Base-by-base conservation (phyloP, 2,888 invertebrate species). In the Papilio protenor region DNA sequence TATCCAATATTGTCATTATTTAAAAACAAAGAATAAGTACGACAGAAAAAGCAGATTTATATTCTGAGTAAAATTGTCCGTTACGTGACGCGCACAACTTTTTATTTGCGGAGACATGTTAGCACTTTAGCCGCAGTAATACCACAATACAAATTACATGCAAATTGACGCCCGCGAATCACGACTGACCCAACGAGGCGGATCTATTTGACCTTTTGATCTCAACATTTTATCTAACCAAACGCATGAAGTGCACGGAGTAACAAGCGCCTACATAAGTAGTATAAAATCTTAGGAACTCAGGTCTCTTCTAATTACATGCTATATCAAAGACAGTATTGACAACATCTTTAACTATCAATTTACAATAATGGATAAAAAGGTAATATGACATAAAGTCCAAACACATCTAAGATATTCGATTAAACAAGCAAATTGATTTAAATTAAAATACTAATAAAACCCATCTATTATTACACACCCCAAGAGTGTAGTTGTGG, bases 161-260 rank as follows among this genome's bases (percentile, higher is more conserved):
- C 75, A 75, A 78, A 78, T 78, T 78, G 75, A 75, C 75, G 78
- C 72, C 66, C 21, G 78, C 75, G 75, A 78, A 78, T 78, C 78
- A 75, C 78, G 75, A 55, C 75, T 57, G 64, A 75, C 55, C 55
- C 72, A 66, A 75, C 57, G 57, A 78, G 59, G n/a, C 57, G 75
- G 75, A 78, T 78, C 72, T 75, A 75, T 78, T 78, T 78, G 78
- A 78, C 78, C 78, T 78, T 78, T 73, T 78, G 78, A 75, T 75
- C 78, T 66, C 78, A n/a, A 70, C 75, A 21, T 33, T 47, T 57
- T 52, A 52, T 18, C 23, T 61, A 59, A 59, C 61, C 61, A 61
- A 61, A 61, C 40, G 45, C 4, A 66, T n/a, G 10, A 2, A 66
- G 40, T 33, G 16, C 12, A 16, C 27, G 33, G 10, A 40, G 40